phyloP scores from a whole-genome alignment of 2,113 vertebrate genomes.

The Embiotoca jacksoni region DNA sequence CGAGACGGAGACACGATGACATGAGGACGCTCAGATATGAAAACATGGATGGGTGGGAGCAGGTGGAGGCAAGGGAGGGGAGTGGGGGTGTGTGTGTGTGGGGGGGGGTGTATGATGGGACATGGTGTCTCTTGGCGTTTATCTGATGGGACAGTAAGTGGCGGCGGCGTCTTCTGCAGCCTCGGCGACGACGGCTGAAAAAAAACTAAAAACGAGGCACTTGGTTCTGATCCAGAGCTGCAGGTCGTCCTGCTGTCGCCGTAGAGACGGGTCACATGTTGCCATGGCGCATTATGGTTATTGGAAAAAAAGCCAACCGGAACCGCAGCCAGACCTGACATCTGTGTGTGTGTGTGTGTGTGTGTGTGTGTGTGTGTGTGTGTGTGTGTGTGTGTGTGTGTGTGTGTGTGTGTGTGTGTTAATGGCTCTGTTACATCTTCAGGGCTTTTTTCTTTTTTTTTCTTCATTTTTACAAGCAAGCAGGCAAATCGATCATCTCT shows the following conservation, averaged over 20 bases:
- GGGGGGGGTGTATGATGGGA: no score
- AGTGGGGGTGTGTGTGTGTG: no score
- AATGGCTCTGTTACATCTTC: constrained; percentile 63
- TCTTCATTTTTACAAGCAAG: constrained; percentile 62
- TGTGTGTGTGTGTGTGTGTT: constrained; percentile 38
- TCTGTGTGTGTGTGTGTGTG: constrained; percentile 32
- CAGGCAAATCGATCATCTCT: constrained; percentile 59
- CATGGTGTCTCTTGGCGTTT: no score
- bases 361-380: constrained; percentile 37
- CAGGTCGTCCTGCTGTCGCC: constrained; percentile 51
- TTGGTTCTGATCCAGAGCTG: constrained; percentile 70
- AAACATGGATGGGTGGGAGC: no score
- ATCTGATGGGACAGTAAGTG: constrained; percentile 4
- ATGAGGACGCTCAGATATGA: no score
- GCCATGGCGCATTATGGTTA: constrained; percentile 28
- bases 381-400: constrained; percentile 31
- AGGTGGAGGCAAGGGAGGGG: no score
- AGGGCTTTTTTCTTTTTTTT: constrained; percentile 1
- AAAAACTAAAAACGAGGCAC: constrained; percentile 75
- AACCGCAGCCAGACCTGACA: constrained; percentile 56
- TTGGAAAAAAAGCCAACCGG: constrained; percentile 23
- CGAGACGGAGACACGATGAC: no score
- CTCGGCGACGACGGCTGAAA: constrained; percentile 47
- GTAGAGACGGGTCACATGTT: constrained; percentile 37
- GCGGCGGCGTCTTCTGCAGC: neutral